Evolutionary conservation across 2,888 invertebrate species (phyloP), one percentile per base, ranked within the genome.

Genomic region (Drosophila paracracens): DNA sequence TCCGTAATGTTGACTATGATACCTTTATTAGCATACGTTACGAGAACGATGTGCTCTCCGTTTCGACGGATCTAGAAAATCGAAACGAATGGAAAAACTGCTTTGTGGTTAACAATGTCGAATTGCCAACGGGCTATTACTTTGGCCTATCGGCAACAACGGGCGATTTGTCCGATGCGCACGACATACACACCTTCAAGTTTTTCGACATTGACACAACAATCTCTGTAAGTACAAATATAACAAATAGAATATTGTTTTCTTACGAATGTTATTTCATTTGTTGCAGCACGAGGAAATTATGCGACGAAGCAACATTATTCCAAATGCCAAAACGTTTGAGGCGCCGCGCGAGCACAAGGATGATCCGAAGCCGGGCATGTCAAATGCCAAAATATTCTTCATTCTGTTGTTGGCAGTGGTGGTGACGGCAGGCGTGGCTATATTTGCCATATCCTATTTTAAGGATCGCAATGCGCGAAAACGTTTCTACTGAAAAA

Each of bases 141-240:
- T 96, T 99, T 92, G 99, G 99, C 2, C 94, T 98, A 6, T 96
- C 98, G 0, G 98, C 99, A 0, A 98, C 98, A 1, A 99, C 99
- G 0, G 99, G 99, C 2, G 99, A 99, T 92, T 94, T 99, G 52
- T 96, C 97, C 73, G 99, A 99, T 94, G 98, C 97, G 93, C 99
- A 99, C 93, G 99, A 99, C 93, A 95, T 99, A 74, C 94, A 98
- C 74, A 96, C 98, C 2, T 95, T 99, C 73, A 97, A 98, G 94
- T 95, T 99, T 91, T 99, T 97, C 91, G 98, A 99, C 92, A 94
- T 99, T 68, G 98, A 99, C 91, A 93, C 96, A 62, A 95, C 96
- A 62, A 95, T 95, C 74, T 95, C 82, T 65, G 93, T 93, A 82
- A 75, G 83, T 80, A 18, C 8, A 27, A 25, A n/a, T 48, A 7